phyloP scores from a whole-genome alignment of 2,888 invertebrate genomes.

The Caenorhabditis drosophilae region DNA sequence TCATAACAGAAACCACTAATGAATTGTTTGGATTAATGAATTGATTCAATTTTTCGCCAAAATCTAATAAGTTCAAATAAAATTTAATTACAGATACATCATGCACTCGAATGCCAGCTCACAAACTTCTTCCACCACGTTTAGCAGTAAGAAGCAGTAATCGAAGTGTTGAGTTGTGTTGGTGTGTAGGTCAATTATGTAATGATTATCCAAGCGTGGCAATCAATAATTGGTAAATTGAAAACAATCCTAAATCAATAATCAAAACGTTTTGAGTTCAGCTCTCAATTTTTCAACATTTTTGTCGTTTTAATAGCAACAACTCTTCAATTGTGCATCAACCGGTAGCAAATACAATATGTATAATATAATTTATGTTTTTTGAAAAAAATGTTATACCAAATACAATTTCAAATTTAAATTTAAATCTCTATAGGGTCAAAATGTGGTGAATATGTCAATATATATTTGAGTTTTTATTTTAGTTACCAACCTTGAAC shows the following conservation, averaged over 20 bases:
- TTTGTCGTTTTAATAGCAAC: background rate
- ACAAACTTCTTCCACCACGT: conserved; percentile 59
- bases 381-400: background rate
- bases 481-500: no score
- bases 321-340: background rate
- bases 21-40: no score
- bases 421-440: background rate
- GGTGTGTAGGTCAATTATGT: conserved; percentile 64
- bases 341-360: background rate
- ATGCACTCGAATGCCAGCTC: conserved; percentile 54
- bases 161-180: conserved; percentile 61
- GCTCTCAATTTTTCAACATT: background rate
- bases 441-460: background rate
- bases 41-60: no score
- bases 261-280: no score
- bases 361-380: background rate
- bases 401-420: no score
- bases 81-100: conserved; percentile 52
- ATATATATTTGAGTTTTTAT: no score
- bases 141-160: conserved; percentile 59
- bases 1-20: no score
- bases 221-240: conserved; percentile 25
- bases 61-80: no score
- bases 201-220: conserved; percentile 65
- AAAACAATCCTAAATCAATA: background rate